Evolutionary conservation across 2,888 invertebrate species (phyloP), one percentile per base, ranked within the genome.

Genomic region (Drosophila nr. fundita): DNA sequence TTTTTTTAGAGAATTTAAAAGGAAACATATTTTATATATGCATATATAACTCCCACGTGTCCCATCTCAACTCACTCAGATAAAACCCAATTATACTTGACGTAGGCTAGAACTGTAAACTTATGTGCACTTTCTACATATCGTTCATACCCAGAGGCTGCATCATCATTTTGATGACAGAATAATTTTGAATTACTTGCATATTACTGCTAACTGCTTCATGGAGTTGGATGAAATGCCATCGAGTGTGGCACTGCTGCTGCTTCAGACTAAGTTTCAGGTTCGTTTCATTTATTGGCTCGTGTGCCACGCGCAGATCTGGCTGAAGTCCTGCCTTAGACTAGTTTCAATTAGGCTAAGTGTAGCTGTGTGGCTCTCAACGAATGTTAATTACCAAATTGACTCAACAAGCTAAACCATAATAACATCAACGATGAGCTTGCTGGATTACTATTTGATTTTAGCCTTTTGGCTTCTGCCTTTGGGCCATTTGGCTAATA

Each of bases 361-460:
- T 81, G 42, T 18, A 7, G 42, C 30, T 58, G 65, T 53, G 40
- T 54, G 42, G 38, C 72, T 73, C 59, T 32, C 21, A 38, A 52
- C 82, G 67, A 73, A 85, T 81, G 81, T 77, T 88, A 90, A 90
- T 88, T 81, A 90, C 75, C 79, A 83, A 85, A 90, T 83, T 86
- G 83, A 90, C 76, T 88, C 75, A 77, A 81, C 77, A 66, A 68
- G 73, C 65, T 49, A 49, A 66, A 15, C 49, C 64, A 66, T 54
- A 68, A 64, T 66, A 70, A 55, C 60, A 52, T 60, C 63, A 55
- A 72, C 53, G 29, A 30, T 40, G 29, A 36, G 55, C 76, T 24
- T 45, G 38, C 27, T 38, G 18, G 13, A 11, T 32, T 42, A 36
- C 24, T 52, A 48, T 30, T 76, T 52, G 38, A 40, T 29, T 21